Evolutionary conservation across 2,113 vertebrate genomes (phyloP), one percentile per base, ranked within the genome.

Genomic region (Diadophis punctatus): DNA sequence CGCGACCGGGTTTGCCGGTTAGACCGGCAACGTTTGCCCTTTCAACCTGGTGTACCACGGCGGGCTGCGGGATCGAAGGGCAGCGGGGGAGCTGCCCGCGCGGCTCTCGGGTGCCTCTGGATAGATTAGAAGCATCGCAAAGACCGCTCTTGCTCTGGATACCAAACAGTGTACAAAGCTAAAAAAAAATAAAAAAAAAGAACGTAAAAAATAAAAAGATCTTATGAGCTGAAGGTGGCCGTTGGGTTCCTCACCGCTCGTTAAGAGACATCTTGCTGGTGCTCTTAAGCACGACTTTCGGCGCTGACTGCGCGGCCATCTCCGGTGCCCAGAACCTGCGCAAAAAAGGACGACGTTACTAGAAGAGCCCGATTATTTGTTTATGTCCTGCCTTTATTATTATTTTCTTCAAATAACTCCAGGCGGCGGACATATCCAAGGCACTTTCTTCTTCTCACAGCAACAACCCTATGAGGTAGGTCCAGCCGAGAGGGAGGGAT

Each of bases 231-330:
- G 97, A 97, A 98, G 98, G 96, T 98, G 97, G 96, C 95, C 97
- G 96, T 97, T 97, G 98, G 97, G 97, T 95, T 98, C 97, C 99
- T 99, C 99, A 99, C 99, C 99, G 99, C 99, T 99, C 99, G 95
- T 99, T 99, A 95, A 99, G 98, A 96, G 99, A 99, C 98, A 99
- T 98, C 98, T 99, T 99, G 98, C 99, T 99, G 98, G 99, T 99
- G 98, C 99, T 99, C 98, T 99, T 99, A 98, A 99, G 99, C 98
- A 99, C 98, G 91, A 99, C 98, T 98, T 99, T 99, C 98, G 99
- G 99, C 93, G 98, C 98, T 93, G 99, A 99, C 96, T 98, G 97
- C 93, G 98, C 98, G 95, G 98, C 99, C 99, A 99, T 99, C 98
- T 97, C 98, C 96, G 97, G 95, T 93, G 96, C 97, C 52, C 97